A percentile compares a stretch with the other conserved stretches of the same genome.
These are phyloP conservation scores for Choloepus didactylus DNA, from an alignment of 2,797 vertebrate species.

Conservation along the genomic window DNA sequence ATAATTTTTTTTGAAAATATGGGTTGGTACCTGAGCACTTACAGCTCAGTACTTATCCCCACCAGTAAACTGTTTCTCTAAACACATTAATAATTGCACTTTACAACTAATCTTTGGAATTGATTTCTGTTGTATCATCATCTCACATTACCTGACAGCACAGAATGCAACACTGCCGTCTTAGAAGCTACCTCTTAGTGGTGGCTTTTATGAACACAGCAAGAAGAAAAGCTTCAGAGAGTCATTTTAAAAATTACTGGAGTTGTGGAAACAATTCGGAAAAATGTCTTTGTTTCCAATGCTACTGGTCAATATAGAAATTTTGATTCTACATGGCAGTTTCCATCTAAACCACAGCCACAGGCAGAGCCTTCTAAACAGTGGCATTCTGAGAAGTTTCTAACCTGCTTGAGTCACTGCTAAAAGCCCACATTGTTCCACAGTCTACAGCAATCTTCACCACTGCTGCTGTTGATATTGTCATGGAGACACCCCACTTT, in stretches of 20 bases:
- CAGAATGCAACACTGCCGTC: background rate
- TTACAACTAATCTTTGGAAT: slow-evolving; percentile 37
- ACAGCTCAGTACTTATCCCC: background rate
- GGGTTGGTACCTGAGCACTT: background rate
- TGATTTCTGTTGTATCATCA: background rate
- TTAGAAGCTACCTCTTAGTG: background rate
- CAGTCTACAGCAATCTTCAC: background rate
- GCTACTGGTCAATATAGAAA: background rate
- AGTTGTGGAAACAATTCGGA: background rate
- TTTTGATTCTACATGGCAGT: background rate
- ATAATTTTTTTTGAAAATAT: background rate
- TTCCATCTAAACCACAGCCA: background rate
- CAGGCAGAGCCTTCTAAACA: background rate
- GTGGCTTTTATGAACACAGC: background rate
- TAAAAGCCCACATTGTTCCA: background rate
- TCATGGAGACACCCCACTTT: background rate
- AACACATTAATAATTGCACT: background rate
- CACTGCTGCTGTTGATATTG: background rate
- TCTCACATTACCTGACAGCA: background rate
- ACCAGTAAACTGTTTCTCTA: background rate
- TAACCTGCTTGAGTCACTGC: background rate
- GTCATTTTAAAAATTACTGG: background rate
- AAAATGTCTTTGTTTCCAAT: background rate
- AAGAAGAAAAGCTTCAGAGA: slow-evolving; percentile 38
- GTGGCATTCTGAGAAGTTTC: background rate